Percentiles rank a stretch among this genome's conserved stretches.
Conservation (phyloP, 2,797 vertebrate species). For the Artibeus lituratus region DNA sequence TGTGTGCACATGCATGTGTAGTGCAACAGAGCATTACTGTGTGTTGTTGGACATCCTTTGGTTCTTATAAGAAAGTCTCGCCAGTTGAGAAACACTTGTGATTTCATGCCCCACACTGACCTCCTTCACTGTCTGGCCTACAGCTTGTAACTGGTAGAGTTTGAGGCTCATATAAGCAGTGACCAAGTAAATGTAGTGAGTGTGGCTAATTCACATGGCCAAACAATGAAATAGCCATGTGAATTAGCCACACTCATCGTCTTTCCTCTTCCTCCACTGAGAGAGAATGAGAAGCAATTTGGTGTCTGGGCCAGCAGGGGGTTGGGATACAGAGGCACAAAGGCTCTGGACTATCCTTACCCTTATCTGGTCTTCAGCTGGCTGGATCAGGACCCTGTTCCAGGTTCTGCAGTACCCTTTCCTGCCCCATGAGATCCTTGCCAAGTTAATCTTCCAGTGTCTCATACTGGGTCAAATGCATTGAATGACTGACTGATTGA, state of each 20-base stretch:
- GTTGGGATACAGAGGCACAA: neutral
- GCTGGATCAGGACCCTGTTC: neutral
- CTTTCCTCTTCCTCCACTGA: neutral
- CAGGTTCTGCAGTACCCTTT: neutral
- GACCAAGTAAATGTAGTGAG: neutral
- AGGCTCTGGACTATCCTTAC: no score
- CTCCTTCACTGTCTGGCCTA: neutral
- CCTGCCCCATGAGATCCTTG: neutral
- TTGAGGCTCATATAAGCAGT: neutral
- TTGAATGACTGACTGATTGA: neutral
- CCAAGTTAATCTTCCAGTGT: neutral
- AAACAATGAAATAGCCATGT: neutral
- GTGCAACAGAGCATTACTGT: neutral
- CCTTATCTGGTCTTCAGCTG: neutral
- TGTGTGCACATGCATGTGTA: rapidly evolving
- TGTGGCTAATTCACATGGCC: neutral
- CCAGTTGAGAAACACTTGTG: neutral
- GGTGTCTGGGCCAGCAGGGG: neutral
- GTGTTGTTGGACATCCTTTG: neutral
- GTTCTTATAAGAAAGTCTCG: neutral
- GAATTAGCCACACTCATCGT: neutral
- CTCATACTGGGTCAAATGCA: neutral
- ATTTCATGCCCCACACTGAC: neutral
- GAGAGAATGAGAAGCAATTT: neutral
- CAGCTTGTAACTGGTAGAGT: neutral